phyloP scores from a whole-genome alignment of 92 coral and sea anemone species.

The Anthopleura xanthogrammica region DNA sequence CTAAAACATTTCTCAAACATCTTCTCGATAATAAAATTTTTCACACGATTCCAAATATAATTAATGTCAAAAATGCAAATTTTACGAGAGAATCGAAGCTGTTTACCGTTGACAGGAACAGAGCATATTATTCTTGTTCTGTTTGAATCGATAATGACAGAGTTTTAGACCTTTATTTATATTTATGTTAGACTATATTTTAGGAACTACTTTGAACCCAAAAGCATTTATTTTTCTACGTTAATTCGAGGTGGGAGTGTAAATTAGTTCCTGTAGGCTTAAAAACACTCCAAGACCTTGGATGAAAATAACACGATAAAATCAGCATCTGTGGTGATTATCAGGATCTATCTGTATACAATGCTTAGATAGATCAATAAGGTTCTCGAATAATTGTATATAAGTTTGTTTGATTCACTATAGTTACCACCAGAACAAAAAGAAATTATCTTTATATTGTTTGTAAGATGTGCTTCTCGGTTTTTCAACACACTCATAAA shows the following conservation, averaged over 20 bases:
- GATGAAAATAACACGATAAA: no score
- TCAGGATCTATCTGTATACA: not conserved
- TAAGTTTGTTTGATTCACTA: no score
- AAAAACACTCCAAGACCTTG: no score
- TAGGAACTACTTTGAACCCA: not conserved
- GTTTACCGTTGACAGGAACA: constrained; percentile 1
- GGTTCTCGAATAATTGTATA: no score
- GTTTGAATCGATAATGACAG: not conserved
- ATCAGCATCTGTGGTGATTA: no score
- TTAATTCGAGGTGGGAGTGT: not conserved
- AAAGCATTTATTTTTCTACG: not conserved
- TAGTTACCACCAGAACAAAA: no score
- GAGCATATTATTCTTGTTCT: not conserved
- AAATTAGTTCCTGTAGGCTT: no score
- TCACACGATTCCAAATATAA: not conserved
- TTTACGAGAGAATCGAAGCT: not conserved
- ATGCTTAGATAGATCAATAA: not conserved
- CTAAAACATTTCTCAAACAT: no score
- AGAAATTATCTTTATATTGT: no score
- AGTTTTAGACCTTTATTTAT: not conserved
- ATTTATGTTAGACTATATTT: not conserved
- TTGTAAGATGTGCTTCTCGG: no score
- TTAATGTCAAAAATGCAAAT: not conserved
- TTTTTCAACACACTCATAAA: no score
- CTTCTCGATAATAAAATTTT: not conserved